Evolutionary conservation across 92 coral and sea anemone genomes (phyloP), one percentile per base, ranked within the genome.

Genomic region (Montipora capitata): DNA sequence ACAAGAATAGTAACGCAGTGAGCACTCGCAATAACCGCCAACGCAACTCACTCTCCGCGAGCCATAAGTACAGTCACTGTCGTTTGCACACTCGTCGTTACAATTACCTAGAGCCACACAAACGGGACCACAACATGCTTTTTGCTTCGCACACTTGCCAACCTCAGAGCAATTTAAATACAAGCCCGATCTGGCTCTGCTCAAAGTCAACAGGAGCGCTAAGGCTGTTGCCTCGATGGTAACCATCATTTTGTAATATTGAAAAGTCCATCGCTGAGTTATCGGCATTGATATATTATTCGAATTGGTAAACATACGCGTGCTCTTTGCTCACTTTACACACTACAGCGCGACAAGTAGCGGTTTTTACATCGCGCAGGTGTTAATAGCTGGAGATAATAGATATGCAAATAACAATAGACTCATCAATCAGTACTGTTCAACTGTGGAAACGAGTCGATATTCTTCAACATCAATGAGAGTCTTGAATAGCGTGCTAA

Each of bases 311-410:
- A 72, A 83, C 72, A 72, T 41, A 6, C 79, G 20, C 79, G 12
- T 72, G 20, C 69, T 12, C 72, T 83, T 58, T 83, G 87, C 87
- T 83, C 79, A 83, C 35, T 83, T 83, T 83, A 83, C 87, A 83
- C 87, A 83, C 71, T 43, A 72, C 14, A 11, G 35, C 80, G 49
- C 79, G 87, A 72, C 79, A 83, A 83, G 87, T 83, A 79, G 80
- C 87, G 79, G 72, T 18, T 54, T 72, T 74, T 61, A 8, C 87
- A n/a, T 3, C 72, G 38, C 72, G 87, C 87, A 83, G 87, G 87
- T 83, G 87, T 83, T 83, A 83, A 83, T 83, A 72, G 71, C 79
- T 27, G 87, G 87, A 83, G 58, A 72, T 83, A 83, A 83, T 72
- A 62, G 71, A 58, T 83, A 83, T 83, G 87, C 87, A 83, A 83